phyloP scores from a whole-genome alignment of 2,113 vertebrate species.

The Promerops cafer region DNA sequence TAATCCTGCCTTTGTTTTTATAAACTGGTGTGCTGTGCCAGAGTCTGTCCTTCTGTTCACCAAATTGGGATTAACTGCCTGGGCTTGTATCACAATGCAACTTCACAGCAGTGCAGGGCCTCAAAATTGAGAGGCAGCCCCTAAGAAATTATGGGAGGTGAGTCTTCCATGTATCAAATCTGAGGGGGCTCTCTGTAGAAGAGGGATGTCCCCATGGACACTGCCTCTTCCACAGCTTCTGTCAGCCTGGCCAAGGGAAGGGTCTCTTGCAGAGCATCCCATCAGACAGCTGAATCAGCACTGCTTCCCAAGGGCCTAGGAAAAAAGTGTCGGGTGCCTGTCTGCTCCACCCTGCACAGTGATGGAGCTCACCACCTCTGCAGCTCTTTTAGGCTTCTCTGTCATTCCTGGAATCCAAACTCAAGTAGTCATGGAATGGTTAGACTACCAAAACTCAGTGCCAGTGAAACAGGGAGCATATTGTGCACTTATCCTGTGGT shows the following conservation, averaged over 20 bases:
- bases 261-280: not conserved
- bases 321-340: not conserved
- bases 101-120: not conserved
- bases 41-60: slow-evolving; percentile 18
- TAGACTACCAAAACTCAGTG: not conserved
- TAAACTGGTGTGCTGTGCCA: not conserved
- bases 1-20: slow-evolving; percentile 32
- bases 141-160: not conserved
- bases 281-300: not conserved
- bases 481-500: not conserved
- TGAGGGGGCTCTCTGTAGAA: not conserved
- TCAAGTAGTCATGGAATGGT: not conserved
- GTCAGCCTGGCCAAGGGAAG: not conserved
- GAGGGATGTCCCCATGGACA: not conserved
- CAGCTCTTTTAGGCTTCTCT: not conserved
- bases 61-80: not conserved
- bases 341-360: not conserved
- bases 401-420: slow-evolving; percentile 5
- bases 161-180: not conserved
- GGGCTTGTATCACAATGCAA: not conserved
- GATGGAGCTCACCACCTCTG: not conserved
- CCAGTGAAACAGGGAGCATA: not conserved
- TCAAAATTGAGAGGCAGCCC: not conserved
- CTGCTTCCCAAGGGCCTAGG: not conserved
- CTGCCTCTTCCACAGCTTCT: not conserved